These are phyloP conservation scores for Crotalus horridus DNA, from an alignment of 2,113 vertebrate genomes.

Conservation along the genomic window DNA sequence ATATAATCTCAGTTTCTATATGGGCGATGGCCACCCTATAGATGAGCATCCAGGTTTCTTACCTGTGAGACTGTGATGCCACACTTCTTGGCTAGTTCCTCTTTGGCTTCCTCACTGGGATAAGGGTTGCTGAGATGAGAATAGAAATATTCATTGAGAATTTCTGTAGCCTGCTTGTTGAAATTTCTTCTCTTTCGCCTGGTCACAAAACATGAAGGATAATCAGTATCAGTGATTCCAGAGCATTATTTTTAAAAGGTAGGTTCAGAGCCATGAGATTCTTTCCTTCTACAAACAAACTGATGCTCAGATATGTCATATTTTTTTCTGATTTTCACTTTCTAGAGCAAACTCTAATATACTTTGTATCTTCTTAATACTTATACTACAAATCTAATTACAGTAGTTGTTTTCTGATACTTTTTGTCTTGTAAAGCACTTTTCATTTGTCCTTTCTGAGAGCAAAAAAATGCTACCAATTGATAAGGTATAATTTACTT, in stretches of 20 bases:
- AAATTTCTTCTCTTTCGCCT: slow-evolving; percentile 99
- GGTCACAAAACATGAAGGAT: slow-evolving; percentile 46
- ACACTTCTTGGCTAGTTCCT: slow-evolving; percentile 98
- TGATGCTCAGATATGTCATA: background rate
- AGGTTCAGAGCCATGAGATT: background rate
- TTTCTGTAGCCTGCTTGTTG: slow-evolving; percentile 99
- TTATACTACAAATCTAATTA: background rate
- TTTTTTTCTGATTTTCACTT: background rate
- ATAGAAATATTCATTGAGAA: slow-evolving; percentile 99
- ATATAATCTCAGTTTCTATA: background rate
- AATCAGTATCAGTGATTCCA: slow-evolving; percentile 23
- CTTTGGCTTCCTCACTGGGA: slow-evolving; percentile 99
- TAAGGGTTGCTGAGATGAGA: slow-evolving; percentile 99
- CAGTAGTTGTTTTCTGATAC: background rate
- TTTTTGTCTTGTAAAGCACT: background rate
- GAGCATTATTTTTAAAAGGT: background rate
- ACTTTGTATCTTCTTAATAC: background rate
- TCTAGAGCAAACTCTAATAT: slow-evolving; percentile 3
- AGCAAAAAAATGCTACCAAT: background rate
- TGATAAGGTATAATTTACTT: background rate
- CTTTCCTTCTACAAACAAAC: background rate
- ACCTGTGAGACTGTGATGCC: slow-evolving; percentile 99
- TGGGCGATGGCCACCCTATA: background rate
- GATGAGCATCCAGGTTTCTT: slow-evolving; percentile 36
- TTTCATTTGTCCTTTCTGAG: background rate